Conservation (phyloP, 1,140 invertebrate species). For the Ostrea denselamellosa region DNA sequence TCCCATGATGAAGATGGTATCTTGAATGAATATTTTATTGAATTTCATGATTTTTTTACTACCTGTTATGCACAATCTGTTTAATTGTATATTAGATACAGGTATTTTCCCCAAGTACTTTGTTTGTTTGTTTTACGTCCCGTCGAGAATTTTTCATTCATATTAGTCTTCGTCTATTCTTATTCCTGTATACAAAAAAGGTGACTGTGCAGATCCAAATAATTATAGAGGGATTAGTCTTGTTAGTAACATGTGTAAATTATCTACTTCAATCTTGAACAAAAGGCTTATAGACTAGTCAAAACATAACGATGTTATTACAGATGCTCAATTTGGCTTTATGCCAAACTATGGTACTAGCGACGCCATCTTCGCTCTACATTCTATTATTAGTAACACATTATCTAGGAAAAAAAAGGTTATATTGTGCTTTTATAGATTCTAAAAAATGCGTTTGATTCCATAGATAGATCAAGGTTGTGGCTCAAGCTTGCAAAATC, state of each 20-base stretch:
- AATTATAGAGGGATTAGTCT: neutral
- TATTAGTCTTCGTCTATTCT: no score
- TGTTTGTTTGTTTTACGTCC: no score
- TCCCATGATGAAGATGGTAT: neutral
- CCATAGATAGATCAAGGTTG: no score
- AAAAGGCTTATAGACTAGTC: neutral
- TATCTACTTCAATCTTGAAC: neutral
- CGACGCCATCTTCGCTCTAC: neutral
- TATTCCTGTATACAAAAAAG: neutral
- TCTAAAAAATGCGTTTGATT: no score
- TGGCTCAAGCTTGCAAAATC: no score
- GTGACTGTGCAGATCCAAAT: no score
- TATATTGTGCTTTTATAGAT: no score
- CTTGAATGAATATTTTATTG: slow-evolving; percentile 9
- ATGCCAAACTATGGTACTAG: neutral
- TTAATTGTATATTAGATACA: neutral
- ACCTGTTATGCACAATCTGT: neutral
- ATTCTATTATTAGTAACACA: neutral
- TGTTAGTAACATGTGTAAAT: neutral
- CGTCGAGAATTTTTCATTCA: no score
- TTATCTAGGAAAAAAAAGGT: neutral
- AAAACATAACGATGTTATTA: no score
- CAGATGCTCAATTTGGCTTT: neutral
- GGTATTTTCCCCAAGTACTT: neutral
- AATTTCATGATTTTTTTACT: no score